Percentiles rank a stretch among this genome's conserved stretches.
phyloP scores from a whole-genome alignment of 2,888 invertebrate genomes.

The Sympetrum striolatum region DNA sequence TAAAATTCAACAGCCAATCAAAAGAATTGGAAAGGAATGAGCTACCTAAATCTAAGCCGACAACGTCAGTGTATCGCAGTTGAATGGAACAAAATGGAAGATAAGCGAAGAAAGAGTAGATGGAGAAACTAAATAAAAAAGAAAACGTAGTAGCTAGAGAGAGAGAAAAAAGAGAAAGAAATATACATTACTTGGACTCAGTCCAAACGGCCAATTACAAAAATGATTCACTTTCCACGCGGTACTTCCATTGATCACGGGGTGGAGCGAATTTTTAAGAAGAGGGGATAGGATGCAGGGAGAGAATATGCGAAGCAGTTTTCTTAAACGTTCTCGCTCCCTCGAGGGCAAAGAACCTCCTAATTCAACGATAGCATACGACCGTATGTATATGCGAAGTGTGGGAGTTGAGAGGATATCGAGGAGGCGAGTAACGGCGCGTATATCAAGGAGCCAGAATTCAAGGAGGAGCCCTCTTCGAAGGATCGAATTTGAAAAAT shows the following conservation, averaged over 20 bases:
- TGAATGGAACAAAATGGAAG: neutral
- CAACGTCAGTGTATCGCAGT: too few species aligned
- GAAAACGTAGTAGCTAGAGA: neutral
- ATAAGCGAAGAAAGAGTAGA: neutral
- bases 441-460: neutral
- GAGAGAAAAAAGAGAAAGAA: neutral
- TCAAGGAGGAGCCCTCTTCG: neutral
- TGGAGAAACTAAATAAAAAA: neutral
- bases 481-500: neutral
- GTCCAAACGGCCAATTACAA: neutral
- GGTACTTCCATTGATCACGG: neutral
- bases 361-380: neutral
- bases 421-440: neutral
- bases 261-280: neutral
- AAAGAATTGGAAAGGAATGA: too few species aligned
- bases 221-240: neutral
- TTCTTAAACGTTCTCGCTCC: neutral
- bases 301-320: neutral
- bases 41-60: too few species aligned
- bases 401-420: neutral
- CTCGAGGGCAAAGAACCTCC: neutral
- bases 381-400: neutral
- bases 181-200: neutral
- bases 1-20: too few species aligned
- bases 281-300: neutral